Percentiles rank a stretch among this genome's conserved stretches.
phyloP scores from a whole-genome alignment of 2,888 invertebrate genomes.

The Nomada hirtipes region DNA sequence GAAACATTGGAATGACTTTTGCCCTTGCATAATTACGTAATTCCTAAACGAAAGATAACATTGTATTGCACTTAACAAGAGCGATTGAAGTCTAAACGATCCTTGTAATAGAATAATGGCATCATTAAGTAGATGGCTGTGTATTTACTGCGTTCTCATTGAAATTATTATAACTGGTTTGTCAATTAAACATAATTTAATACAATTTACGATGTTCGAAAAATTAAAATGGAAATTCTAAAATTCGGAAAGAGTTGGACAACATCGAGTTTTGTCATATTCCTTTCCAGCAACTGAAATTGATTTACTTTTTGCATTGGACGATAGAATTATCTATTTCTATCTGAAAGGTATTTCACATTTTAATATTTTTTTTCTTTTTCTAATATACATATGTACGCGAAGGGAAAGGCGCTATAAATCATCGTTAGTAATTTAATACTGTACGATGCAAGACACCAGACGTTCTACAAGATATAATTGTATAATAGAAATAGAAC shows the following conservation, averaged over 20 bases:
- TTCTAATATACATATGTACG: neutral
- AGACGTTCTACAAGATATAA: conserved; percentile 24
- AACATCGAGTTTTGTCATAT: too few species aligned
- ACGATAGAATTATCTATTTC: neutral
- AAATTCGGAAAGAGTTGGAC: neutral
- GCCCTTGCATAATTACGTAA: conserved; percentile 2
- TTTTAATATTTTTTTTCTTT: neutral
- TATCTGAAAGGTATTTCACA: neutral
- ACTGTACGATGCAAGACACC: neutral
- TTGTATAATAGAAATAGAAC: conserved; percentile 40
- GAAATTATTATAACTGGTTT: neutral
- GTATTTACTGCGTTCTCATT: neutral
- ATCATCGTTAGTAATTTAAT: conserved; percentile 1
- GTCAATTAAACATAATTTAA: neutral
- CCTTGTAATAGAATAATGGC: neutral
- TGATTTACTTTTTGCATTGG: neutral
- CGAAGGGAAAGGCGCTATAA: neutral
- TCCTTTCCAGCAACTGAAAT: neutral
- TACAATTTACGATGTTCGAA: neutral
- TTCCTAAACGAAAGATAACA: neutral
- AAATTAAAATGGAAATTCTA: neutral
- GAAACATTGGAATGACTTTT: neutral
- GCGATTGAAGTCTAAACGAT: conserved; percentile 8
- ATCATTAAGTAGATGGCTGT: neutral
- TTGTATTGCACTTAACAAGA: neutral